Conservation (phyloP, 1,140 invertebrate genomes). For the Zophobas atratus region DNA sequence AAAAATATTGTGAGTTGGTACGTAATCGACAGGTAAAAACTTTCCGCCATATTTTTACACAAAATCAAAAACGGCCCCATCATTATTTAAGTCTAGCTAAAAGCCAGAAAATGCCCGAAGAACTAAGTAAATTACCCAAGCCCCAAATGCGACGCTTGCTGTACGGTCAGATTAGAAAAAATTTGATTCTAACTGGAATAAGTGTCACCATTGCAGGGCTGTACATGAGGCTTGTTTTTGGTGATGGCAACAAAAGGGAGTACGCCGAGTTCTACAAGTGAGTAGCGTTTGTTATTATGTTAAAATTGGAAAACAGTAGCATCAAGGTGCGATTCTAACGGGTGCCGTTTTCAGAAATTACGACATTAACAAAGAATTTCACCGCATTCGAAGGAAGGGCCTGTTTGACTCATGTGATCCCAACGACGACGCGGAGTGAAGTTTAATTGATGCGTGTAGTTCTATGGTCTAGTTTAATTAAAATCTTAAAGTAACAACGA, state of each 20-base stretch:
- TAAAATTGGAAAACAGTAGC: too few relatives aligned
- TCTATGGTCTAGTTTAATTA: too few relatives aligned
- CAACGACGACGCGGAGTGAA: constrained; percentile 17
- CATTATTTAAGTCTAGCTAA: too few relatives aligned
- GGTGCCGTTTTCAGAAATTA: constrained; percentile 46
- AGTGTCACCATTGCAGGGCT: not conserved
- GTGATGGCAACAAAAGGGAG: constrained; percentile 18
- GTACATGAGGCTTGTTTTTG: constrained; percentile 37
- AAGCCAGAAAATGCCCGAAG: constrained; percentile 31
- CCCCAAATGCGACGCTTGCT: constrained; percentile 41
- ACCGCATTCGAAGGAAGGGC: constrained; percentile 47
- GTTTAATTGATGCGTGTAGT: too few relatives aligned
- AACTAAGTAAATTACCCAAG: constrained; percentile 30
- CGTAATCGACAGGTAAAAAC: too few relatives aligned
- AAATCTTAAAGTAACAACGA: too few relatives aligned
- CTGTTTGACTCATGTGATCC: constrained; percentile 49
- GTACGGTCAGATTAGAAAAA: constrained; percentile 27
- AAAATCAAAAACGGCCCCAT: too few relatives aligned
- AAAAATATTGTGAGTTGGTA: not conserved
- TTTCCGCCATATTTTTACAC: too few relatives aligned
- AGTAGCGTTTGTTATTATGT: not conserved
- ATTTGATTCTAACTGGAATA: constrained; percentile 30
- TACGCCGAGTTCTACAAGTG: constrained; percentile 48
- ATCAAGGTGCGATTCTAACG: too few relatives aligned
- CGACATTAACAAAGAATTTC: constrained; percentile 50